A percentile compares a stretch with the other conserved stretches of the same genome.
phyloP scores from a whole-genome alignment of 2,113 vertebrate genomes.

The Jaculus jaculus region DNA sequence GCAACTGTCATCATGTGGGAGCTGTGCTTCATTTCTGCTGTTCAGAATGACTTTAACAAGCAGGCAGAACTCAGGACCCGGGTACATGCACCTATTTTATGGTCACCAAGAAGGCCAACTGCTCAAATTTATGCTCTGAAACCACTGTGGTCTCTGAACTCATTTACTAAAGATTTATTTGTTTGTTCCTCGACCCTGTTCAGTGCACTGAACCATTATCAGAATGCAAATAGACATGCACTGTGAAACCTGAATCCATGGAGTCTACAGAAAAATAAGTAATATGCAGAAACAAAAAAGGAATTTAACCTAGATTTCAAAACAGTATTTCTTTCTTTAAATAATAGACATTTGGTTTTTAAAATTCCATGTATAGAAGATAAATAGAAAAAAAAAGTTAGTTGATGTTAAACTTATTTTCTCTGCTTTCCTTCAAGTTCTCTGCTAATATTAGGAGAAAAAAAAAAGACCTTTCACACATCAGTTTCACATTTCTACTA shows the following conservation, averaged over 20 bases:
- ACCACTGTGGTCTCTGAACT: constrained; percentile 60
- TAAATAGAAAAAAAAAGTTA: background rate
- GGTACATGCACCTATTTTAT: constrained; percentile 39
- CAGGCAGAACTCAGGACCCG: background rate
- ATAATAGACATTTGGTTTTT: background rate
- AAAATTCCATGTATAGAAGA: background rate
- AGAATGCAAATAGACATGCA: constrained; percentile 2
- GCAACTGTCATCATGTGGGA: constrained; percentile 44
- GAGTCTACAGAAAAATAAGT: background rate
- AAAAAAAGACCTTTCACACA: background rate
- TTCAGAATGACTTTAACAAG: constrained; percentile 59
- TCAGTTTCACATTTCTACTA: background rate
- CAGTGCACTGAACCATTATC: constrained; percentile 36
- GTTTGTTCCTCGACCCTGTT: constrained; percentile 31
- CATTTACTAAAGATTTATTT: constrained; percentile 68
- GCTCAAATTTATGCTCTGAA: constrained; percentile 52
- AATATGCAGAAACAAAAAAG: background rate
- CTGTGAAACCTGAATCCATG: background rate
- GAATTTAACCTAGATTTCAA: background rate
- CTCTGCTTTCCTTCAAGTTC: background rate
- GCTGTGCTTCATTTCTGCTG: constrained; percentile 1
- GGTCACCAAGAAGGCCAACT: constrained; percentile 12
- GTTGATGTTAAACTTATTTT: background rate
- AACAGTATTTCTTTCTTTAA: background rate
- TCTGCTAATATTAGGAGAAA: background rate